phyloP scores from a whole-genome alignment of 2,797 vertebrate genomes.

The Arrhamphus sclerolepis region DNA sequence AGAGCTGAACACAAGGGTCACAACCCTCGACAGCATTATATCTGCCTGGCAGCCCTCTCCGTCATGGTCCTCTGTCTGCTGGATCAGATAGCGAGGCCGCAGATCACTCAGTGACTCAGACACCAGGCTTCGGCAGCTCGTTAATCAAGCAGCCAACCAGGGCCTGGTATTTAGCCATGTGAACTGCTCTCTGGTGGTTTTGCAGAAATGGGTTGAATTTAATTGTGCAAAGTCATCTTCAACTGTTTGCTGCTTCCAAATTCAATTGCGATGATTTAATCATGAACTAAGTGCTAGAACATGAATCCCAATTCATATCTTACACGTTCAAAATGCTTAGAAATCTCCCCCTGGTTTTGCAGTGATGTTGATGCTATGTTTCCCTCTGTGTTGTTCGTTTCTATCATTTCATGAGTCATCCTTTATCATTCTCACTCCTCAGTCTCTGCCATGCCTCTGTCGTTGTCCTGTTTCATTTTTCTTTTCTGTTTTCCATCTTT shows the following conservation, averaged over 20 bases:
- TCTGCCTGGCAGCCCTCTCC: slow-evolving; percentile 78
- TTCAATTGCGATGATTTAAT: no score
- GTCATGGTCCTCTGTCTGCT: slow-evolving; percentile 78
- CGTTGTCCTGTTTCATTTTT: slow-evolving; percentile 16
- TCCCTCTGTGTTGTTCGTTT: slow-evolving; percentile 11
- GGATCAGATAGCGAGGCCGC: slow-evolving; percentile 79
- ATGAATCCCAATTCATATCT: no score
- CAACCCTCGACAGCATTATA: slow-evolving; percentile 78
- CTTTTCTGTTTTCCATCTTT: slow-evolving; percentile 13
- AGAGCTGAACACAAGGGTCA: slow-evolving; percentile 75
- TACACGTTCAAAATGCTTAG: no score
- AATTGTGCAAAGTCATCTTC: background rate
- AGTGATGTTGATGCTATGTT: no score
- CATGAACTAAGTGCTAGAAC: no score
- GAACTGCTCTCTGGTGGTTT: slow-evolving; percentile 10
- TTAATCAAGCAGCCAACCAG: slow-evolving; percentile 73
- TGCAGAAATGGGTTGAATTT: background rate
- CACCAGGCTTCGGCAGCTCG: slow-evolving; percentile 70
- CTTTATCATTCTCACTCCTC: slow-evolving; percentile 30
- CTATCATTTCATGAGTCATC: slow-evolving; percentile 24
- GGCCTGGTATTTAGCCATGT: slow-evolving; percentile 28
- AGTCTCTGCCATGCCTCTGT: slow-evolving; percentile 27
- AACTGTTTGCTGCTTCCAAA: background rate
- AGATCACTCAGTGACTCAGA: slow-evolving; percentile 74
- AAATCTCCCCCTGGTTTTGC: no score